These are phyloP conservation scores for Drosophila acutilabella DNA, from an alignment of 2,888 invertebrate species.

Conservation along the genomic window DNA sequence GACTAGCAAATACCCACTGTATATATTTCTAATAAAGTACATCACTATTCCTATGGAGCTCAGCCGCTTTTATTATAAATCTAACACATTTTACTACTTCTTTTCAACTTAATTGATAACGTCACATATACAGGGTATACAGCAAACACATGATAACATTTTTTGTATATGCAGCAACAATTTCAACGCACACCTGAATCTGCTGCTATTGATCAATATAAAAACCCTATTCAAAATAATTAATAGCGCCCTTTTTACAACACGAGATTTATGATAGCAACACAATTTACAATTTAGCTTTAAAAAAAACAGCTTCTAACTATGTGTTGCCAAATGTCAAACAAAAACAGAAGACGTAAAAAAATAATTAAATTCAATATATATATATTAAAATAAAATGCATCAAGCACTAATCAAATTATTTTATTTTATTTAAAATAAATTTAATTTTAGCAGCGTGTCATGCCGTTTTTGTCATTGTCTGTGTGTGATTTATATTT, in stretches of 20 bases:
- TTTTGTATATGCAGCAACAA: conserved; percentile 30
- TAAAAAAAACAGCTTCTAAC: conserved; percentile 31
- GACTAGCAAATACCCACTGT: conserved; percentile 27
- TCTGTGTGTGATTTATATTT: conserved; percentile 54
- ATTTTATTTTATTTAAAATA: conserved; percentile 10
- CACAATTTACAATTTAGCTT: conserved; percentile 50
- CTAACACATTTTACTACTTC: background rate
- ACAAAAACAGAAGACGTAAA: background rate
- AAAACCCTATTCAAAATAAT: conserved; percentile 75
- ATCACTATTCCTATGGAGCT: no score
- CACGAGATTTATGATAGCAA: conserved; percentile 62
- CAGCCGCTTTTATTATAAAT: no score
- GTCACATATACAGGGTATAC: conserved; percentile 7
- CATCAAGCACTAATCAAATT: conserved; percentile 13
- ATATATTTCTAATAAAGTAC: background rate
- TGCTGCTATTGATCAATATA: conserved; percentile 33
- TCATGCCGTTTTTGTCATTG: conserved; percentile 49
- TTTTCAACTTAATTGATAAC: background rate
- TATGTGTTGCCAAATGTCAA: conserved; percentile 42
- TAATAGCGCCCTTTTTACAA: conserved; percentile 47
- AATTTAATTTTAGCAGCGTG: conserved; percentile 38
- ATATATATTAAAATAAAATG: conserved; percentile 10
- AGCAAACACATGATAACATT: conserved; percentile 43
- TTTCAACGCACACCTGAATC: conserved; percentile 39
- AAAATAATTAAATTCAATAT: conserved; percentile 18